phyloP scores from a whole-genome alignment of 2,113 vertebrate species.

The Psittacara wagleri region DNA sequence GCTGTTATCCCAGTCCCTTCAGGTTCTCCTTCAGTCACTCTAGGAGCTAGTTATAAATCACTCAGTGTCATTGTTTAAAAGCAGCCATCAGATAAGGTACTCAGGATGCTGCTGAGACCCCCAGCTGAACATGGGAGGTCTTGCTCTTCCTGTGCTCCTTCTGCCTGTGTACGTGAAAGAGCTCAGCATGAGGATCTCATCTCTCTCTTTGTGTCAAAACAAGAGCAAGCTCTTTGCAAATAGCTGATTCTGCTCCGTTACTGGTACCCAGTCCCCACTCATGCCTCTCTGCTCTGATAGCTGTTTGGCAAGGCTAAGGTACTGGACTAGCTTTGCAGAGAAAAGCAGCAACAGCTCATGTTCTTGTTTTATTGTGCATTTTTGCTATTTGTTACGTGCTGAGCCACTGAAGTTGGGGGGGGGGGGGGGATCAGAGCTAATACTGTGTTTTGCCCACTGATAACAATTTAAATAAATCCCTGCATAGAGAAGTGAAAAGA shows the following conservation, averaged over 20 bases:
- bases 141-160: neutral
- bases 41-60: neutral
- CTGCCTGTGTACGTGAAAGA: accelerated
- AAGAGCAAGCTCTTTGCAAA: neutral
- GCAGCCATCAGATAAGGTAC: neutral
- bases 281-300: neutral
- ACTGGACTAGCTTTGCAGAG: neutral
- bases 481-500: neutral
- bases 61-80: neutral
- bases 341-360: neutral
- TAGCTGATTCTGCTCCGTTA: neutral
- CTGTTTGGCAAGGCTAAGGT: neutral
- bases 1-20: neutral
- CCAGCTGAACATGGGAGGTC: neutral
- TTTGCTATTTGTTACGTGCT: neutral
- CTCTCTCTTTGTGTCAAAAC: neutral
- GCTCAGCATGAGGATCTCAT: neutral
- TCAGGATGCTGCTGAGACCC: neutral
- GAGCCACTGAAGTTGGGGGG: neutral
- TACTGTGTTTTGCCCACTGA: neutral
- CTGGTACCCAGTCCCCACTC: neutral
- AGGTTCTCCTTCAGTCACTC: neutral
- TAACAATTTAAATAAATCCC: neutral
- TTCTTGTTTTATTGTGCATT: neutral
- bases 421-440: neutral